Conservation (phyloP, 2,113 vertebrate species). For the Nannospalax galili region DNA sequence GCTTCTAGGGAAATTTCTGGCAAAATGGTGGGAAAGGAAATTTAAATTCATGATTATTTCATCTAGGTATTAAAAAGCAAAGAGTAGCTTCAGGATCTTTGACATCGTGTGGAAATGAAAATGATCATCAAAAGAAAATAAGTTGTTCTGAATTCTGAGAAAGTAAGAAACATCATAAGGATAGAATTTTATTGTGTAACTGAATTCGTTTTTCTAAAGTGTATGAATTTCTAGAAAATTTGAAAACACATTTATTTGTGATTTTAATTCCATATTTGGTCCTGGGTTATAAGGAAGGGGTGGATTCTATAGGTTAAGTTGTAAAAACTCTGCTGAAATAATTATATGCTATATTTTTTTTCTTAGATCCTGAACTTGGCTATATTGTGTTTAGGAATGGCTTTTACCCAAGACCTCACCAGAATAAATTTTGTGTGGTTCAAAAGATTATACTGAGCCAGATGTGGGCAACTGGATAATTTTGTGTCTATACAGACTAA, state of each 20-base stretch:
- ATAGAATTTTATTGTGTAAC: neutral
- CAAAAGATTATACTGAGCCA: neutral
- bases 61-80: neutral
- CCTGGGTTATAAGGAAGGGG: no score
- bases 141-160: neutral
- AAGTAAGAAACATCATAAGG: neutral
- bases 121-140: neutral
- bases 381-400: neutral
- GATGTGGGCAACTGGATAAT: neutral
- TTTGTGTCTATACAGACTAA: neutral
- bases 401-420: neutral
- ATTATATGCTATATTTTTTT: neutral
- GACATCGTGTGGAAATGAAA: neutral
- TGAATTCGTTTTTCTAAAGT: neutral
- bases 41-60: neutral
- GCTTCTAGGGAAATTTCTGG: neutral
- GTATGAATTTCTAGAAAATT: neutral
- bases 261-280: neutral
- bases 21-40: neutral
- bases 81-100: neutral
- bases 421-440: neutral
- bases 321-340: neutral
- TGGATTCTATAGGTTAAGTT: no score
- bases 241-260: neutral
- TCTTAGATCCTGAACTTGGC: neutral